Conservation (phyloP, 1,140 invertebrate genomes). For the Drosophila serrata region DNA sequence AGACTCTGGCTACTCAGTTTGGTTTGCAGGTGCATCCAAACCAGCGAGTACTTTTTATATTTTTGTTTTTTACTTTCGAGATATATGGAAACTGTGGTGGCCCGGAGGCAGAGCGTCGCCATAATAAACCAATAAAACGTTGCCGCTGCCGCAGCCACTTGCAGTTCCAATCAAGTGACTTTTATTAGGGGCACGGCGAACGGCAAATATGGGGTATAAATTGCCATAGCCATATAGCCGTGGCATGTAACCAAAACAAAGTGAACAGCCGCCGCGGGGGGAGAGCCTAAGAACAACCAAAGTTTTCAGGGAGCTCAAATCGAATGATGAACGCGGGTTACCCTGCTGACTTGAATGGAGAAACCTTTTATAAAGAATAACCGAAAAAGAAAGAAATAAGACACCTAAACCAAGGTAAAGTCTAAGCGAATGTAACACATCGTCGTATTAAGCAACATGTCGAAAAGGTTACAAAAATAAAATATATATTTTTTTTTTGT, state of each 20-base stretch:
- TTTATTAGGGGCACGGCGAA: constrained; percentile 61
- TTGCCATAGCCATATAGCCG: constrained; percentile 66
- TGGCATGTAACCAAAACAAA: constrained; percentile 76
- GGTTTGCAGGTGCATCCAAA: constrained; percentile 40
- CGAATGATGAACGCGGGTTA: constrained; percentile 1
- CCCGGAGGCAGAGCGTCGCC: constrained; percentile 44
- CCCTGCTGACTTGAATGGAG: background rate
- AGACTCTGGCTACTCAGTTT: constrained; percentile 5
- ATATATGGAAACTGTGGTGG: constrained; percentile 17
- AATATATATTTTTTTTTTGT: no score
- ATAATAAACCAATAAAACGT: constrained; percentile 80
- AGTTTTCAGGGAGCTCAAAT: constrained; percentile 24
- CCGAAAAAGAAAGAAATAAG: background rate
- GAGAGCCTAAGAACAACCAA: constrained; percentile 20
- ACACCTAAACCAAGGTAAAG: background rate
- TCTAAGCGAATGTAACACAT: background rate
- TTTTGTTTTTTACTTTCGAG: constrained; percentile 2
- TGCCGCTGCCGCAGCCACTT: constrained; percentile 49
- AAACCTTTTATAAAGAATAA: background rate
- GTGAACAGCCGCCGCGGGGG: constrained; percentile 53
- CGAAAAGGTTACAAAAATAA: background rate
- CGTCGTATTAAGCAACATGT: background rate
- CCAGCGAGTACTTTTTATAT: constrained; percentile 7
- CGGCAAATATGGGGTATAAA: constrained; percentile 56
- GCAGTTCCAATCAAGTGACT: constrained; percentile 82